Evolutionary conservation across 2,888 invertebrate genomes (phyloP).

Genomic region (Zeuzera pyrina): DNA sequence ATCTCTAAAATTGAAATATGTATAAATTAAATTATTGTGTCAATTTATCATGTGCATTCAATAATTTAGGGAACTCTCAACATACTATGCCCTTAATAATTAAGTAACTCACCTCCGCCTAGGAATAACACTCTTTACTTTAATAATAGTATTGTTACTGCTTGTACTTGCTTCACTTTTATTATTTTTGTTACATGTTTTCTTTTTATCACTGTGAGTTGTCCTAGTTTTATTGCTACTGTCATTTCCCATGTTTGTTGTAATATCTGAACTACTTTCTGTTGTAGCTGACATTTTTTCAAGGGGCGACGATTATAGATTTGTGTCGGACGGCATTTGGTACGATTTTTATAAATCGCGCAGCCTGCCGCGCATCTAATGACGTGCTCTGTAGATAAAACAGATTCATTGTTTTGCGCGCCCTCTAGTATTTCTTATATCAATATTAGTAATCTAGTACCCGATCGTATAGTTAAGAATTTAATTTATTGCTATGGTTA

Average conservation of each 20-base stretch:
- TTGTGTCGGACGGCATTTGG: slow-evolving; percentile 58
- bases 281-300: slow-evolving; percentile 55
- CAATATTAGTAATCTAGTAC: no score
- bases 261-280: slow-evolving; percentile 32
- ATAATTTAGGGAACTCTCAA: no score
- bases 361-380: slow-evolving; percentile 62
- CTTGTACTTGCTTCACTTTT: slow-evolving; percentile 27
- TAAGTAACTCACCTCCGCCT: slow-evolving; percentile 48
- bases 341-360: slow-evolving; percentile 68
- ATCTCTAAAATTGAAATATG: no score
- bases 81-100: no score
- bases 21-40: no score
- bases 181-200: slow-evolving; percentile 43
- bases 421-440: slow-evolving; percentile 23
- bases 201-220: slow-evolving; percentile 31
- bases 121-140: slow-evolving; percentile 67
- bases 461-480: no score
- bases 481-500: no score
- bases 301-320: slow-evolving; percentile 61
- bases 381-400: slow-evolving; percentile 40
- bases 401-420: slow-evolving; percentile 23
- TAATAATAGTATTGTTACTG: slow-evolving; percentile 39
- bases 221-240: slow-evolving; percentile 21
- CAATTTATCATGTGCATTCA: no score
- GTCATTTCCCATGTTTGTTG: slow-evolving; percentile 28